phyloP scores from a whole-genome alignment of 2,888 invertebrate species.

The Heliconius hortense region DNA sequence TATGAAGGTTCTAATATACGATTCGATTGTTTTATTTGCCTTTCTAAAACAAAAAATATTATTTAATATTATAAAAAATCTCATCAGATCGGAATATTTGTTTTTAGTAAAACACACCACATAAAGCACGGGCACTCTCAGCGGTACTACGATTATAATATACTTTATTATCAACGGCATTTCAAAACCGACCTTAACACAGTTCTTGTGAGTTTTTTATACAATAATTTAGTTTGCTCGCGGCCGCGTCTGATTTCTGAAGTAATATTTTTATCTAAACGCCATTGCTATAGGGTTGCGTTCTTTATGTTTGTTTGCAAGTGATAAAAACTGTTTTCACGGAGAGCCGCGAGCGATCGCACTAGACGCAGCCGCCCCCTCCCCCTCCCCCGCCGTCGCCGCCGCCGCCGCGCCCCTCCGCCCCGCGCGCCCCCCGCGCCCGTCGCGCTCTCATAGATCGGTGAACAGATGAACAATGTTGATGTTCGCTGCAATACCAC shows the following conservation, averaged over 20 bases:
- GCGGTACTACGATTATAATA: conserved; percentile 48
- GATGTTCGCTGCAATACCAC: neutral
- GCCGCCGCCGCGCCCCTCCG: conserved; percentile 36
- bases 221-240: neutral
- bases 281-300: conserved; percentile 28
- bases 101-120: conserved; percentile 41
- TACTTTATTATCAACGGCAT: conserved; percentile 38
- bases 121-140: conserved; percentile 44
- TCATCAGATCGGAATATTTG: neutral
- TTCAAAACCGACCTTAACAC: conserved; percentile 36
- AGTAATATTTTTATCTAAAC: conserved; percentile 33
- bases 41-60: conserved; percentile 30
- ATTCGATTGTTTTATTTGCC: neutral
- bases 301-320: conserved; percentile 48
- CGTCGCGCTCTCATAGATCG: conserved; percentile 69
- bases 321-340: conserved; percentile 72
- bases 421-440: conserved; percentile 62
- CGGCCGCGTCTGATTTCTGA: neutral
- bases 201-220: neutral
- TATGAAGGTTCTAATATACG: neutral
- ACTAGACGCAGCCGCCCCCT: conserved; percentile 77
- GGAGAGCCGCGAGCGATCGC: conserved; percentile 67
- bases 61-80: conserved; percentile 37
- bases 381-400: conserved; percentile 46
- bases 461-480: conserved; percentile 20